Base-by-base conservation (phyloP, 2,113 vertebrate species). In the Ciconia maguari region DNA sequence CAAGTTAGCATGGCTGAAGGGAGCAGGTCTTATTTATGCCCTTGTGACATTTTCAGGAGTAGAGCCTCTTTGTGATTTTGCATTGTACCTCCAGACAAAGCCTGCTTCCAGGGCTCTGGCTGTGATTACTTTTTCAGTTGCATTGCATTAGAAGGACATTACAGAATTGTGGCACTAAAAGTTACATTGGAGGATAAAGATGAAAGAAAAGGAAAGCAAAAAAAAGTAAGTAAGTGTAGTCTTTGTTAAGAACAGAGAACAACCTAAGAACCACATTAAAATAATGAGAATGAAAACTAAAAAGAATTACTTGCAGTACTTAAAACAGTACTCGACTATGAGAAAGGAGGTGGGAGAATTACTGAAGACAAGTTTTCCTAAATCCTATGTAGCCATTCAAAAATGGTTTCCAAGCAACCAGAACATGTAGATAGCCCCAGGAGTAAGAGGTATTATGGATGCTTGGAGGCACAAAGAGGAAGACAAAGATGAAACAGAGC, bases 371-470 rank as follows among this genome's bases (percentile, higher is more conserved):
- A 38, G 38, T 93, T 93, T 96, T 87, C 54, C 8, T 20, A 62
- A 91, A 89, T 79, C 49, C 66, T 87, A n/a, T 71, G 42, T 82
- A 94, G 70, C 74, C 66, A 77, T 95, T 94, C 65, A 90, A 72
- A 82, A 93, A 52, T 76, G 62, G 94, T 97, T 96, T 96, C 96
- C 86, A 91, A 92, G 96, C 95, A 97, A 96, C 95, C 25, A 89
- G 87, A 95, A 74, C 61, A 94, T 76, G 54, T 54, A 96, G 69
- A 69, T 91, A 96, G 77, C 77, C 91, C 52, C 83, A 80, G 87
- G 74, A 91, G 32, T 51, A 76, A 92, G 57, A 85, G 36, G 42
- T 89, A 84, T 93, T 92, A 64, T 71, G 69, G 94, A 76, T 65
- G 57, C 65, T 75, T 75, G 49, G 57, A 82, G 62, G 76, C 82